phyloP scores from a whole-genome alignment of 2,888 invertebrate species.

The Molorchus minor region DNA sequence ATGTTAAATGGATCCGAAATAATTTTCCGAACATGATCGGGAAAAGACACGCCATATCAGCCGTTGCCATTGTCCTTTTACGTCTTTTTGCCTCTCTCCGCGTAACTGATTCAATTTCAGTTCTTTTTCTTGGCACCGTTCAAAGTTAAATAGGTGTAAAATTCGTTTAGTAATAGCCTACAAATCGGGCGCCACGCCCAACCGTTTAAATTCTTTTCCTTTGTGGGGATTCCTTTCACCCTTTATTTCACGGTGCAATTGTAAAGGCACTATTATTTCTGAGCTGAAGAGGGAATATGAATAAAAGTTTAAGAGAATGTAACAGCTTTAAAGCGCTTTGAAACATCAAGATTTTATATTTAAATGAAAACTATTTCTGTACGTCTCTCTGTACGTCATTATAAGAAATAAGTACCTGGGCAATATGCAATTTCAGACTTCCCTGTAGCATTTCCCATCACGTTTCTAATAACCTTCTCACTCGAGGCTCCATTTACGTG shows the following conservation, averaged over 20 bases:
- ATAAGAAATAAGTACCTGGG: no score
- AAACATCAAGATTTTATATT: no score
- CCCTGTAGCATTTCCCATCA: no score
- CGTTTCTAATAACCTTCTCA: no score
- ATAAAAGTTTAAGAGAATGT: no score
- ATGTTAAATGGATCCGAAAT: slow-evolving; percentile 64
- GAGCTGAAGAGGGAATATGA: no score
- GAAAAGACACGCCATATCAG: slow-evolving; percentile 57
- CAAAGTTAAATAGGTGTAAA: slow-evolving; percentile 64
- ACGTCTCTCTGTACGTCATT: no score
- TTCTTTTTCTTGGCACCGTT: slow-evolving; percentile 56
- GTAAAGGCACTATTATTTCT: no score
- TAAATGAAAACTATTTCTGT: no score
- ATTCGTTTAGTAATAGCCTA: slow-evolving; percentile 61
- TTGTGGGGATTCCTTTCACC: slow-evolving; percentile 15
- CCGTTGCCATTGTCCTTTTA: slow-evolving; percentile 46
- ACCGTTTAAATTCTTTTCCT: slow-evolving; percentile 1
- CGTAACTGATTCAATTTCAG: slow-evolving; percentile 53
- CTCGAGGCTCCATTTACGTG: no score
- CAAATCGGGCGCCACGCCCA: slow-evolving; percentile 51
- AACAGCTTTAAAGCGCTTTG: no score
- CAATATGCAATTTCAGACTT: no score
- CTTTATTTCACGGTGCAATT: slow-evolving; percentile 18
- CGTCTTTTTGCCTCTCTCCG: slow-evolving; percentile 33
- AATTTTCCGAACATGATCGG: slow-evolving; percentile 61